Evolutionary conservation across 2,888 invertebrate species (phyloP).

Genomic region (Ennomos quercinarius): DNA sequence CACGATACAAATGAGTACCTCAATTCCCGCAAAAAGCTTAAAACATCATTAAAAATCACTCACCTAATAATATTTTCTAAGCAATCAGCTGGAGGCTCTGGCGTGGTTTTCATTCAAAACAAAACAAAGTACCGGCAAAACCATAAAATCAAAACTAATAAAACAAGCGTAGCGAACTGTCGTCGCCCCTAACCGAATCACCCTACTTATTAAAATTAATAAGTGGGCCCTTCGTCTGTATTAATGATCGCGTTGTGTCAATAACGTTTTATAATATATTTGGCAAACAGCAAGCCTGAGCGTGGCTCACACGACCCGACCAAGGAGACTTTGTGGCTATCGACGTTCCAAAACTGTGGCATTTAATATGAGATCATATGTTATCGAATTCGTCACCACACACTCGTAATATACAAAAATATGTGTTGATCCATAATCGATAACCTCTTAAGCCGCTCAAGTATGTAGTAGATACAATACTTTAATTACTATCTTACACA

Average conservation of each 20-base stretch:
- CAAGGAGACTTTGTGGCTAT: constrained; percentile 40
- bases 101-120: constrained; percentile 22
- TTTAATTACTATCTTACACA: too few relatives aligned
- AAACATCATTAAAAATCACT: constrained; percentile 3
- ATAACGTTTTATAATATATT: constrained; percentile 79
- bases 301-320: constrained; percentile 46
- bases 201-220: constrained; percentile 85
- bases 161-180: constrained; percentile 69
- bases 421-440: too few relatives aligned
- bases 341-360: too few relatives aligned
- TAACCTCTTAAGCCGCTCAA: too few relatives aligned
- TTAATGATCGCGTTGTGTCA: constrained; percentile 83
- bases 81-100: constrained; percentile 8
- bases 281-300: constrained; percentile 75
- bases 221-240: constrained; percentile 80
- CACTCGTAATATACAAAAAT: too few relatives aligned
- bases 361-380: too few relatives aligned
- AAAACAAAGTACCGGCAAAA: constrained; percentile 46
- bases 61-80: constrained; percentile 6
- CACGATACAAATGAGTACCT: too few relatives aligned
- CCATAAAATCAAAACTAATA: constrained; percentile 81
- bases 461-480: too few relatives aligned
- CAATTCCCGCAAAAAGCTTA: background rate
- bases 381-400: too few relatives aligned
- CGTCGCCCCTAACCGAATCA: constrained; percentile 71